phyloP scores from a whole-genome alignment of 2,113 vertebrate species.

The Catharus bicknelli region DNA sequence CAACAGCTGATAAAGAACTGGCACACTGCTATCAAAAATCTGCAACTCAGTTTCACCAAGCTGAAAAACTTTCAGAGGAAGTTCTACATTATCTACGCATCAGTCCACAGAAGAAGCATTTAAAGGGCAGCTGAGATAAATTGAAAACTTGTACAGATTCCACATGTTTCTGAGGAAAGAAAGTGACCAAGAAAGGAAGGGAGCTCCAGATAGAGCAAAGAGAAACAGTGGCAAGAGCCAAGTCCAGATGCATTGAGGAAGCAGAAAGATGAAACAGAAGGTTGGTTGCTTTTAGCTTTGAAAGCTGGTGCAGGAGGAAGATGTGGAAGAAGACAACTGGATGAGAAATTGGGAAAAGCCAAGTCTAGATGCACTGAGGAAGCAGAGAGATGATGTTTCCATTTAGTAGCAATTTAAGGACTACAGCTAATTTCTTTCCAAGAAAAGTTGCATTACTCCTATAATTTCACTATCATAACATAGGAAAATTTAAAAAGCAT shows the following conservation, averaged over 20 bases:
- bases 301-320: too few species aligned
- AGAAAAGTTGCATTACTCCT: background rate
- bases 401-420: background rate
- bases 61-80: background rate
- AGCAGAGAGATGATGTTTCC: background rate
- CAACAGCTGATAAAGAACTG: rapidly evolving
- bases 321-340: background rate
- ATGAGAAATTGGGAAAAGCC: background rate
- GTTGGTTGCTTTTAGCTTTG: too few species aligned
- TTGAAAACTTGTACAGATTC: rapidly evolving
- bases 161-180: background rate
- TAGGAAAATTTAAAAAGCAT: background rate
- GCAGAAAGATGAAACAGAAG: background rate
- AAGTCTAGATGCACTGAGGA: background rate
- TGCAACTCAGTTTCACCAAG: background rate
- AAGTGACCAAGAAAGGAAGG: background rate
- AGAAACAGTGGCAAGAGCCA: background rate
- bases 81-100: background rate
- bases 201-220: background rate
- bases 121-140: background rate
- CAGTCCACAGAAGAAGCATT: background rate
- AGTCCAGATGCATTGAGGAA: background rate
- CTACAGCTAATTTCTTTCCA: background rate
- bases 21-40: background rate
- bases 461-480: background rate